phyloP scores from a whole-genome alignment of 2,113 vertebrate species.

The Phrynocephalus versicolor region DNA sequence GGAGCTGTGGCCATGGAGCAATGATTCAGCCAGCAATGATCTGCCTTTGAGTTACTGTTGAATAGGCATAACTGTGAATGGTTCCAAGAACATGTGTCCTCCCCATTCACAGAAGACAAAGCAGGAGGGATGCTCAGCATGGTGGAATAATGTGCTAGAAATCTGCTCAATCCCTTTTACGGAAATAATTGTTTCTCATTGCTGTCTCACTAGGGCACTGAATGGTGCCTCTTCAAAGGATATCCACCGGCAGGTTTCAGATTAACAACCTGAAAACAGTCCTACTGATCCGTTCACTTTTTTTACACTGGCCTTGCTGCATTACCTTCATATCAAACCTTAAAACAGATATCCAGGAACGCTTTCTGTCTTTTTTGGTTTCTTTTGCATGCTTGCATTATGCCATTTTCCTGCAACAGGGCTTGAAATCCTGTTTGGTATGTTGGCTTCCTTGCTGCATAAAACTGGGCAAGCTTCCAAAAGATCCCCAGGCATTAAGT shows the following conservation, averaged over 20 bases:
- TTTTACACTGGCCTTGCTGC: slow-evolving; percentile 19
- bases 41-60: slow-evolving; percentile 24
- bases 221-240: not conserved
- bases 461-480: not conserved
- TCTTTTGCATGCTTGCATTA: not conserved
- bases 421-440: not conserved
- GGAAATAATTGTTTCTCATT: slow-evolving; percentile 28
- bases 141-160: not conserved
- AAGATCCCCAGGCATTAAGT: not conserved
- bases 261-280: slow-evolving; percentile 40
- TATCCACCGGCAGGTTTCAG: not conserved
- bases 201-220: slow-evolving; percentile 18
- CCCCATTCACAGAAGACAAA: slow-evolving; percentile 3
- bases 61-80: slow-evolving; percentile 2
- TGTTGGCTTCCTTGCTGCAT: not conserved
- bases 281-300: slow-evolving; percentile 12
- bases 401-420: too few species aligned
- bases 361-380: not conserved
- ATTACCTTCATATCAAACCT: slow-evolving; percentile 11
- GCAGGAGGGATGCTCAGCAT: not conserved
- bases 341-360: too few species aligned
- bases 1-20: slow-evolving; percentile 5
- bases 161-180: slow-evolving; percentile 10
- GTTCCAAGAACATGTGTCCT: slow-evolving; percentile 25
- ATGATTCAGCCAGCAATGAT: not conserved